Evolutionary conservation across 1,140 invertebrate genomes (phyloP), one percentile per base, ranked within the genome.

Genomic region (Centruroides sculpturatus): DNA sequence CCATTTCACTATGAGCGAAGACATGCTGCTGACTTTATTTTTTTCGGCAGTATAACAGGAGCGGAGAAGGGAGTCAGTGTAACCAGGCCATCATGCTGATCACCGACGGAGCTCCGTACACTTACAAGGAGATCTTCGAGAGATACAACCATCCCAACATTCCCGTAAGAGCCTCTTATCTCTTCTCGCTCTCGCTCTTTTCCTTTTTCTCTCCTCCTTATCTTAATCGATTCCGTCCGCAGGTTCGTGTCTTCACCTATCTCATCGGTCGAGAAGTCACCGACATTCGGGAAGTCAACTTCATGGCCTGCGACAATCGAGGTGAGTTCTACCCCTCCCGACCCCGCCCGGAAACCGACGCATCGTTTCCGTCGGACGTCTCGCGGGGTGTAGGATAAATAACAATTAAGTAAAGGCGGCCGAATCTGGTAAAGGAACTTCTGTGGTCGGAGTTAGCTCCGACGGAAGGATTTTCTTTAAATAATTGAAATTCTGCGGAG

Each of bases 1-100:
- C 23, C 23, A 23, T 0, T 23, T 23, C 23, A 1, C 23, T 23
- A 23, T 2, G 23, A 23, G 23, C 23, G 23, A 23, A 23, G 2
- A 23, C 23, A 23, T 10, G 34, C 34, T 9, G 5, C 35, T 56
- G 36, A 10, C 36, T 56, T 10, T 35, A 46, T 59, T 47, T 59
- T 56, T 56, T 58, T 8, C 36, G 55, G 8, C 47, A 63, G 63
- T 63, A 61, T 23, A 68, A 71, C 34, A 63, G 62, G 48, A 65
- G 48, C 23, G 63, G 84, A 3, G 80, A 83, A 67, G 89, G 90
- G 4, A 79, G 81, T 63, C 86, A 93, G 9, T 99, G 95, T 70
- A 98, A 98, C 76, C 87, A 94, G 76, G 93, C 93, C 9, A 98
- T 99, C 68, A 98, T 99, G 94, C 74, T 99, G 55, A 86, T 99